phyloP scores from a whole-genome alignment of 2,888 invertebrate species.

The Meteorus colon region DNA sequence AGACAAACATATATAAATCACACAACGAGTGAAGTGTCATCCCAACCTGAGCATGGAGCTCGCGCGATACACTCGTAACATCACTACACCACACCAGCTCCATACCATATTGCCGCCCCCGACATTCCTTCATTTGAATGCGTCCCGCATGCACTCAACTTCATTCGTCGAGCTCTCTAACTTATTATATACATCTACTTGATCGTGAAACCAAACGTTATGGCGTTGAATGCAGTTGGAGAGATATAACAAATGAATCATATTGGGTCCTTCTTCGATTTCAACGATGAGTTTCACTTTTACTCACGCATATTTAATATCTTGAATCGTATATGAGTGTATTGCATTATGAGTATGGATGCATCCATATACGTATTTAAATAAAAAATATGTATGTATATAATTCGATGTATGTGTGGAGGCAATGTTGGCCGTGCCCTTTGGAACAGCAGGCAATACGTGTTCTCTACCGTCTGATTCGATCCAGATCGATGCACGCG shows the following conservation, averaged over 20 bases:
- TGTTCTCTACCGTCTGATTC: constrained; percentile 25
- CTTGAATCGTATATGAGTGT: neutral
- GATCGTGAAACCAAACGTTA: constrained; percentile 58
- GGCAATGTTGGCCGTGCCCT: constrained; percentile 21
- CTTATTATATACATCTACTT: constrained; percentile 33
- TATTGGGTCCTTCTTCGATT: constrained; percentile 46
- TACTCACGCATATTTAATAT: constrained; percentile 29
- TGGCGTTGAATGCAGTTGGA: constrained; percentile 42
- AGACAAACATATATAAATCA: constrained; percentile 68
- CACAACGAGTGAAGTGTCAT: constrained; percentile 67
- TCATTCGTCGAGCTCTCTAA: constrained; percentile 40
- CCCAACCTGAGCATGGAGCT: constrained; percentile 46
- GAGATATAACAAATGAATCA: constrained; percentile 54
- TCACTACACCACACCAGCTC: constrained; percentile 48
- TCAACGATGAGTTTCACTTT: constrained; percentile 48
- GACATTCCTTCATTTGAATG: constrained; percentile 69
- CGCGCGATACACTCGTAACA: neutral
- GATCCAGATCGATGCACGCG: constrained; percentile 39
- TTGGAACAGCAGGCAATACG: constrained; percentile 19
- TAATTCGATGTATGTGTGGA: neutral
- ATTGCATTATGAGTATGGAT: neutral
- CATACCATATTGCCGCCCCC: constrained; percentile 57
- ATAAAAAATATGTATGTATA: neutral
- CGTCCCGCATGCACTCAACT: constrained; percentile 58
- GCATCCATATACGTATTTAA: neutral